Conservation (phyloP, 2,888 invertebrate genomes). For the Campopleginae sp. region DNA sequence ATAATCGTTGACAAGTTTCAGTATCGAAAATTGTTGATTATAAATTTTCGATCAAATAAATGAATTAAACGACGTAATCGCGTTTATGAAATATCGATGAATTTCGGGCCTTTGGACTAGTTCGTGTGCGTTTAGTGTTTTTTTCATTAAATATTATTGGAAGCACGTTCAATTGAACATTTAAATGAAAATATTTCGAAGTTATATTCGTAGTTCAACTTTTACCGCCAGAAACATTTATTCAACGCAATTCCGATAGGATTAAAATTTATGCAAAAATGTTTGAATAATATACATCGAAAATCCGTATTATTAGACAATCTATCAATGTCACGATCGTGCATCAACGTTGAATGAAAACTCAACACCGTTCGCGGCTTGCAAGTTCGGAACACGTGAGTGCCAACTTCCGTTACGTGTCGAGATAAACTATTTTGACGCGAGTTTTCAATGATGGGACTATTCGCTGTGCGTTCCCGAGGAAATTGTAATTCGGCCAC, state of each 20-base stretch:
- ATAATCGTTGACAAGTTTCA: background rate
- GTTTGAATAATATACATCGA: background rate
- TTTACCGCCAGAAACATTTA: background rate
- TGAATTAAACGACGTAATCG: background rate
- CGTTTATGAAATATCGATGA: background rate
- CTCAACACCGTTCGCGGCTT: background rate
- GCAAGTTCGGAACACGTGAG: background rate
- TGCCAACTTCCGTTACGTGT: background rate
- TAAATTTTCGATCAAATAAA: background rate
- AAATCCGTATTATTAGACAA: background rate
- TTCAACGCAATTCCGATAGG: background rate
- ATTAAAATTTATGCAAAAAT: background rate
- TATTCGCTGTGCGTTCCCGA: background rate
- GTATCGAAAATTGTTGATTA: background rate
- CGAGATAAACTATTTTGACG: background rate
- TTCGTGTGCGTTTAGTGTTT: background rate
- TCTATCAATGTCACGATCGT: background rate
- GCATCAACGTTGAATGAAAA: background rate
- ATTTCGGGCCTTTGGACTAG: background rate
- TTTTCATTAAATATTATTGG: background rate
- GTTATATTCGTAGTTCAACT: background rate
- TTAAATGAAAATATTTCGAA: background rate
- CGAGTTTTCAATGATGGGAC: background rate
- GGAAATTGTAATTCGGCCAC: background rate
- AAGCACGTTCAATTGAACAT: background rate